Evolutionary conservation across 2,888 invertebrate species (phyloP).

Genomic region (Torymus texanus): DNA sequence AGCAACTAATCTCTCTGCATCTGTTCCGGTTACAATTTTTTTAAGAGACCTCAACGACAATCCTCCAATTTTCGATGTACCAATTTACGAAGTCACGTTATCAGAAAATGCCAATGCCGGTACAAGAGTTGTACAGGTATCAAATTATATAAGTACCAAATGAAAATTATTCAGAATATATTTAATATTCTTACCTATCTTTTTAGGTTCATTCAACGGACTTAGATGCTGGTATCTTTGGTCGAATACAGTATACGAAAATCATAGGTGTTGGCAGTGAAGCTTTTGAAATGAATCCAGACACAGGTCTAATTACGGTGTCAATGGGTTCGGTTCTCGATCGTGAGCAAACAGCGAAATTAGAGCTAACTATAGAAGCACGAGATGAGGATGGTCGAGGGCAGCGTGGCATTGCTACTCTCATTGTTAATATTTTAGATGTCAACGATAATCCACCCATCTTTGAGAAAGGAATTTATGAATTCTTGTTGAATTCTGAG

Average conservation of each 20-base stretch:
- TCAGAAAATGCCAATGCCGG: conserved; percentile 89
- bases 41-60: conserved; percentile 93
- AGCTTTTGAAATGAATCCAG: conserved; percentile 85
- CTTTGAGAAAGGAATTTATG: conserved; percentile 87
- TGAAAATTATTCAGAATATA: not conserved
- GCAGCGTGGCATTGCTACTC: conserved; percentile 83
- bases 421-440: conserved; percentile 85
- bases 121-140: conserved; percentile 80
- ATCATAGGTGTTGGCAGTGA: conserved; percentile 87
- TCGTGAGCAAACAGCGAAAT: conserved; percentile 86
- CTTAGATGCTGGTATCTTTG: conserved; percentile 86
- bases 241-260: conserved; percentile 86
- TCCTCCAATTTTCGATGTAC: conserved; percentile 85
- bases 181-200: too few relatives aligned
- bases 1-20: conserved; percentile 83
- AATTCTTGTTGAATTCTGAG: conserved; percentile 86
- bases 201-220: conserved; percentile 86
- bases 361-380: conserved; percentile 89
- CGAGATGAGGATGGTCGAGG: conserved; percentile 91
- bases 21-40: conserved; percentile 86
- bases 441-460: conserved; percentile 91
- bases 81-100: conserved; percentile 84
- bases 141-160: not conserved
- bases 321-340: conserved; percentile 87
- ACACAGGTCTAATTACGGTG: conserved; percentile 88